Base-by-base conservation (phyloP, 1,140 invertebrate species). In the Lutraria rhynchaena region DNA sequence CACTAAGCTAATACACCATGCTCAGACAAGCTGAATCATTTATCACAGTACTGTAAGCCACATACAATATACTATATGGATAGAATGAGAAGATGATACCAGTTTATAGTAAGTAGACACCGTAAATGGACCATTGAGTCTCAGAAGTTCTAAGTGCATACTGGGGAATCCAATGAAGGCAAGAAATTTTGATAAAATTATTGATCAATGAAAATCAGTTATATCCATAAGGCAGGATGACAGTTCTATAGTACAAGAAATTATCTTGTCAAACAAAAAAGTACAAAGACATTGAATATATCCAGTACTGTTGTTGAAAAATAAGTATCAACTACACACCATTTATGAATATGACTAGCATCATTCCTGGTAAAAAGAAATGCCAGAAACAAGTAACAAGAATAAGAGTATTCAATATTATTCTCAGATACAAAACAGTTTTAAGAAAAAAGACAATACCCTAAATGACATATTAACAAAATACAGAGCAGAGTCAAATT, bases 71-170 rank as follows among this genome's bases (percentile, higher is more conserved):
- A 15, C 5, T 41, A 41, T 41, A 41, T 7, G 5, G 15, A 15
- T 15, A 41, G 15, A 7, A 5, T 41, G 15, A 53, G 33, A 17
- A 13, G 22, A 9, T 13, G 37, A 41, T 71, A 71, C 69, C 69
- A 71, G 51, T 71, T 71, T 71, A 71, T 71, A 71, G 49, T 57
- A 55, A 22, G 69, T 71, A 37, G 69, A 71, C 29, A 71, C 69
- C n/a, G 69, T 71, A 22, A 71, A 71, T 15, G 69, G 53, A 24
- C 69, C 49, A 55, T 57, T 55, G 4, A 71, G 53, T 46, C 49
- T 71, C 22, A 37, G 27, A 17, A 71, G 51, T 71, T 71, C 69
- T 51, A 57, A 41, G 1, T 27, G 69, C 13, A 31, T 57, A 24
- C 69, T 71, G 46, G 3, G 27, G n/a, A 31, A 17, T n/a, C 63